Percentiles rank a stretch among this genome's conserved stretches.
These are phyloP conservation scores for Oxyruncus cristatus DNA, from an alignment of 2,113 vertebrate genomes.

Conservation along the genomic window DNA sequence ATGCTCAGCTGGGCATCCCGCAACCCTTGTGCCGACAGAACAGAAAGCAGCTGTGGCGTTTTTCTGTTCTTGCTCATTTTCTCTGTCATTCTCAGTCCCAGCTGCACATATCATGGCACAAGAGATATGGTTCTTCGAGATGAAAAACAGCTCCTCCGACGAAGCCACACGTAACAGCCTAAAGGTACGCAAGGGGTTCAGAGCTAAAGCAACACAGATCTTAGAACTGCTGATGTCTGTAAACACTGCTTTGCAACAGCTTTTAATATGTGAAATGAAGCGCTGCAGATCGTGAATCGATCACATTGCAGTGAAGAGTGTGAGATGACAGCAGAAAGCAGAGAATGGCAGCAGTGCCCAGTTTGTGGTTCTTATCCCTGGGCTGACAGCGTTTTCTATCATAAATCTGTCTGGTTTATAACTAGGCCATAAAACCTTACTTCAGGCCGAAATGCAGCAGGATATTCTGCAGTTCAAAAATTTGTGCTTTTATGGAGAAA, in stretches of 20 bases:
- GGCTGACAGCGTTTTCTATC: background rate
- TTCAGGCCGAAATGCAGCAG: background rate
- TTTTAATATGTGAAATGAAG: conserved; percentile 44
- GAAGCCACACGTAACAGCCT: conserved; percentile 21
- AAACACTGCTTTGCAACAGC: conserved; percentile 17
- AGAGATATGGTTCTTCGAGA: background rate
- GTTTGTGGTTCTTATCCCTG: background rate
- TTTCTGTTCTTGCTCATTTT: background rate
- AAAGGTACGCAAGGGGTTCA: background rate
- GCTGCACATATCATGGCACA: background rate
- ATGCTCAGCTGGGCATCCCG: conserved; percentile 10
- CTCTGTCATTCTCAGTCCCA: background rate
- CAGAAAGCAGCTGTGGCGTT: background rate
- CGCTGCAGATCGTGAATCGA: background rate
- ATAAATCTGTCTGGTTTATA: conserved; percentile 30
- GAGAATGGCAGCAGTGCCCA: background rate
- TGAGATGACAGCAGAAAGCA: conserved; percentile 9
- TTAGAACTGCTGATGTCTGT: conserved; percentile 36
- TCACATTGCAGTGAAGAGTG: background rate
- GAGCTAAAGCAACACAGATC: background rate
- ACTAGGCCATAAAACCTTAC: background rate
- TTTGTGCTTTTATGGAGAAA: background rate
- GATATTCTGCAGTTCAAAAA: background rate
- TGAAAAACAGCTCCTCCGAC: background rate
- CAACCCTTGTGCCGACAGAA: background rate